Evolutionary conservation across 2,113 vertebrate species (phyloP).

Genomic region (Lepus europaeus): DNA sequence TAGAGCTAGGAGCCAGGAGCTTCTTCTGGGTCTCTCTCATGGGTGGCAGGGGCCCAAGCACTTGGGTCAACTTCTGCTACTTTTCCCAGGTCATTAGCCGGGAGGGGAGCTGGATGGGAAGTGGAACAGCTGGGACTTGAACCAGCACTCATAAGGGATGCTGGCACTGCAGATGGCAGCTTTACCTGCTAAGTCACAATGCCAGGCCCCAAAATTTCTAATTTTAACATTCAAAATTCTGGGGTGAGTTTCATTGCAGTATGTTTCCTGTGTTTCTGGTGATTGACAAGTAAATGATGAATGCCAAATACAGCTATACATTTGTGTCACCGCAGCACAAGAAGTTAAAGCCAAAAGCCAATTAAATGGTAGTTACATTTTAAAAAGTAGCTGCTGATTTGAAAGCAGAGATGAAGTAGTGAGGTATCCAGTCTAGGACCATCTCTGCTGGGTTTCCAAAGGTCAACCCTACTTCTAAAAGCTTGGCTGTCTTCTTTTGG

Average conservation of each 20-base stretch:
- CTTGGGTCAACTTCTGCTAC: too few species aligned
- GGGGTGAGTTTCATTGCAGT: neutral
- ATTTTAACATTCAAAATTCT: conserved; percentile 42
- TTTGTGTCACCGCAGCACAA: neutral
- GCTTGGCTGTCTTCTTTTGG: conserved; percentile 16
- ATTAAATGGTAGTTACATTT: neutral
- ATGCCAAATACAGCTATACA: neutral
- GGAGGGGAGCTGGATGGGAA: too few species aligned
- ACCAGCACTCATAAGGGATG: too few species aligned
- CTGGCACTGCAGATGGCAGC: too few species aligned
- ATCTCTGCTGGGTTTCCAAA: neutral
- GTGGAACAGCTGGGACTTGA: too few species aligned
- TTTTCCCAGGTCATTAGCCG: too few species aligned
- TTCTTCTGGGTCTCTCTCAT: too few species aligned
- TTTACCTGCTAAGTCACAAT: too few species aligned
- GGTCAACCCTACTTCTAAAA: conserved; percentile 50
- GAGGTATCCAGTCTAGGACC: neutral
- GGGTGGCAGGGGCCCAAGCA: too few species aligned
- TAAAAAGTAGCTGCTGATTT: conserved; percentile 3
- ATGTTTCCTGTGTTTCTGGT: neutral
- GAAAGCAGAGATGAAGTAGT: neutral
- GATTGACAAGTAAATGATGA: neutral
- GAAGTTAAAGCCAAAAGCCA: conserved; percentile 52
- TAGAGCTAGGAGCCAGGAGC: too few species aligned
- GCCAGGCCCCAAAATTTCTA: neutral